Evolutionary conservation across 1,140 invertebrate species (phyloP).

Genomic region (Triops cancriformis): DNA sequence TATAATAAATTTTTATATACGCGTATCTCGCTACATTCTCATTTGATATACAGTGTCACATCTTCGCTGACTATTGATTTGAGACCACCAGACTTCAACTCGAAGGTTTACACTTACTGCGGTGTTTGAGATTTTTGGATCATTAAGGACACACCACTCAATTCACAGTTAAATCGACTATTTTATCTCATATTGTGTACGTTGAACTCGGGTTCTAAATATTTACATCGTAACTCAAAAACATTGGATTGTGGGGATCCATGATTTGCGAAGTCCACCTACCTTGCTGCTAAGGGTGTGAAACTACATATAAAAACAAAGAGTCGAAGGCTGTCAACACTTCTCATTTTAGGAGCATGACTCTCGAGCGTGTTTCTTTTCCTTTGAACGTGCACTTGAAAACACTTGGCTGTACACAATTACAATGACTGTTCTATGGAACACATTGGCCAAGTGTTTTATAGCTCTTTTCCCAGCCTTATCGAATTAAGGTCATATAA

Average conservation of each 20-base stretch:
- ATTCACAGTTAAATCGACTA: no score
- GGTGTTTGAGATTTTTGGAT: no score
- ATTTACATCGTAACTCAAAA: no score
- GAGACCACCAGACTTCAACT: no score
- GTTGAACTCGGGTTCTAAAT: no score
- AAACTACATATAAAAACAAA: background rate
- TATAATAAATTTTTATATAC: no score
- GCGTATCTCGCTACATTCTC: no score
- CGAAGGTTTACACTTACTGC: no score
- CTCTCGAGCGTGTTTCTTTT: background rate
- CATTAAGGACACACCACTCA: no score
- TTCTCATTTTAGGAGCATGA: background rate
- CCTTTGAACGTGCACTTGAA: background rate
- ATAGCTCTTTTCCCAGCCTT: background rate
- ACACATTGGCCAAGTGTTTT: background rate
- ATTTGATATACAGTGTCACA: no score
- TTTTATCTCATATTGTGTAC: no score
- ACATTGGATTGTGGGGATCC: background rate
- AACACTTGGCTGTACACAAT: background rate
- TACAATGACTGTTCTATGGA: background rate
- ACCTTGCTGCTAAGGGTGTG: background rate
- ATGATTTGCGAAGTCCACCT: background rate
- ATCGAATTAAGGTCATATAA: background rate
- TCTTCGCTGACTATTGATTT: no score
- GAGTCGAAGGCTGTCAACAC: background rate